Conservation (phyloP, 2,113 vertebrate genomes). For the Chloropsis cyanopogon region DNA sequence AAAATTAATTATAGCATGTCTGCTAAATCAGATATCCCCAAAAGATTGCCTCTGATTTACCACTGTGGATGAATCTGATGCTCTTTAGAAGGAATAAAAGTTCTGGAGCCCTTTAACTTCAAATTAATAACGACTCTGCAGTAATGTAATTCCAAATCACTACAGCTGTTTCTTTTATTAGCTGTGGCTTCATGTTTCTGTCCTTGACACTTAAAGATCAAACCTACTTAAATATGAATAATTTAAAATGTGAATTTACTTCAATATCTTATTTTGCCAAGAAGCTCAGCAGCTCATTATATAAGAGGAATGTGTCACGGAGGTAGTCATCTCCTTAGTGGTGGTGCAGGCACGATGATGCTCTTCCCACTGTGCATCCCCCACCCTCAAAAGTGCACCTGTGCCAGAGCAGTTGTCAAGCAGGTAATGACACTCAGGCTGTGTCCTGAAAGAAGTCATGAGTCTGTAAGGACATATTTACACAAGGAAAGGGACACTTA, state of each 20-base stretch:
- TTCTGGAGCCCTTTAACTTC: slow-evolving; percentile 10
- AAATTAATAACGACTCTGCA: slow-evolving; percentile 1
- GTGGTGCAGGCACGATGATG: neutral
- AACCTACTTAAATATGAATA: slow-evolving; percentile 63
- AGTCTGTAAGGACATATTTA: neutral
- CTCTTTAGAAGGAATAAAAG: neutral
- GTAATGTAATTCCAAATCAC: neutral
- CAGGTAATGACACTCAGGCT: neutral
- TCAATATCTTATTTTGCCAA: slow-evolving; percentile 23
- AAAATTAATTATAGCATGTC: neutral
- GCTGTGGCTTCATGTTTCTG: slow-evolving; percentile 48
- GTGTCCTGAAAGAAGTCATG: neutral
- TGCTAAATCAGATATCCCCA: neutral
- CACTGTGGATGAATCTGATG: neutral
- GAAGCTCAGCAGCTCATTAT: slow-evolving; percentile 31
- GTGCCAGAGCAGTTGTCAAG: neutral
- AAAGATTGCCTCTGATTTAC: neutral
- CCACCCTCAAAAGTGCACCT: neutral
- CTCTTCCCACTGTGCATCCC: neutral
- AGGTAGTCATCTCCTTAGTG: neutral
- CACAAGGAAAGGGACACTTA: neutral
- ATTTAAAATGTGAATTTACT: slow-evolving; percentile 32
- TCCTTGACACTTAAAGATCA: slow-evolving; percentile 57
- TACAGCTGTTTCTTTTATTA: slow-evolving; percentile 51
- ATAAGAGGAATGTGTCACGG: slow-evolving; percentile 18